These are phyloP conservation scores for Anableps anableps DNA, from an alignment of 2,797 vertebrate genomes.

Conservation along the genomic window DNA sequence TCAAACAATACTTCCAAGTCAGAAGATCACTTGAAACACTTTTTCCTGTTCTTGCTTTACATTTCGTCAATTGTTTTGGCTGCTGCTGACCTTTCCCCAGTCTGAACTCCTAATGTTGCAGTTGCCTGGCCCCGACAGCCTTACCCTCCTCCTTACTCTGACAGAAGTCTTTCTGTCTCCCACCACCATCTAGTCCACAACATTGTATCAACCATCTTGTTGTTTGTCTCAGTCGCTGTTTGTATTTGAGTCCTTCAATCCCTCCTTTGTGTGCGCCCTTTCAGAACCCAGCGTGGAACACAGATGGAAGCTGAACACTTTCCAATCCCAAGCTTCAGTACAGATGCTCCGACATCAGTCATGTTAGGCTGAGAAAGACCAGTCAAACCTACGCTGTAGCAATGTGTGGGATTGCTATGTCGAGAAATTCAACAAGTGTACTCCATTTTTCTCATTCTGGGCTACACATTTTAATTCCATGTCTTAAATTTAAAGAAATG, in stretches of 20 bases:
- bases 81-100: constrained; percentile 6
- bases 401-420: constrained; percentile 57
- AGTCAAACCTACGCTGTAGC: constrained; percentile 19
- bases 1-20: not conserved
- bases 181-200: constrained; percentile 66
- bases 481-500: constrained; percentile 3
- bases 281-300: constrained; percentile 48
- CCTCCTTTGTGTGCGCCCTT: constrained; percentile 66
- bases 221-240: constrained; percentile 51
- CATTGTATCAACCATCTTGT: constrained; percentile 65
- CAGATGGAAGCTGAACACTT: constrained; percentile 52
- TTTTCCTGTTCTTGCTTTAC: not conserved
- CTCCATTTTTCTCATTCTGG: constrained; percentile 37
- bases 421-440: constrained; percentile 33
- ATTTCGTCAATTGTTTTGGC: constrained; percentile 25
- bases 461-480: constrained; percentile 18
- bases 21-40: not conserved
- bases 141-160: constrained; percentile 55
- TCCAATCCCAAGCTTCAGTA: constrained; percentile 24
- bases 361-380: constrained; percentile 24
- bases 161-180: constrained; percentile 73
- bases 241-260: constrained; percentile 64
- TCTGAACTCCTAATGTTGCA: constrained; percentile 54
- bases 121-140: constrained; percentile 43
- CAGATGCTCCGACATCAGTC: constrained; percentile 34